Evolutionary conservation across 2,113 vertebrate genomes (phyloP).

Genomic region (Oenanthe melanoleuca): DNA sequence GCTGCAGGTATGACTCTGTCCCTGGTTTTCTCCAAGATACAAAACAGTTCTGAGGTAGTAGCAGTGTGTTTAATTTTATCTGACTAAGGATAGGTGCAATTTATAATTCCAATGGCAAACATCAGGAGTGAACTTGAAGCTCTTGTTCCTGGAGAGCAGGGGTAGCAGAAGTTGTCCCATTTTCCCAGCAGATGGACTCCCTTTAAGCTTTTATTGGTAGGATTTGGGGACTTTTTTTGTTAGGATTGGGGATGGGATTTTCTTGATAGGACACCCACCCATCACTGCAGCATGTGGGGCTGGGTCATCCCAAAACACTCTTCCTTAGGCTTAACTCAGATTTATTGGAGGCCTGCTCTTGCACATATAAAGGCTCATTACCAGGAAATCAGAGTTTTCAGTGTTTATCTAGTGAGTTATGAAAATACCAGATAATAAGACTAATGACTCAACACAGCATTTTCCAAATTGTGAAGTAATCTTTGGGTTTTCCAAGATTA

Average conservation of each 20-base stretch:
- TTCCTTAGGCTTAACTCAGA: slow-evolving; percentile 64
- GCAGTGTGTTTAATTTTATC: not conserved
- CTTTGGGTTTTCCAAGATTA: slow-evolving; percentile 76
- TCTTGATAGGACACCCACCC: not conserved
- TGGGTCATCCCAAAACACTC: slow-evolving; percentile 53
- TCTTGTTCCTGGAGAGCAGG: not conserved
- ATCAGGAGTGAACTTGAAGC: not conserved
- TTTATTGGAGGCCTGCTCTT: slow-evolving; percentile 71
- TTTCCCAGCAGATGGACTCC: not conserved
- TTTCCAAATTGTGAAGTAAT: slow-evolving; percentile 82
- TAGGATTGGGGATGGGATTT: too few species aligned
- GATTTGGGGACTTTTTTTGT: not conserved
- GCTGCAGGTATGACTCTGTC: not conserved
- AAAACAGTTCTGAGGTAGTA: not conserved
- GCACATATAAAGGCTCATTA: slow-evolving; percentile 70
- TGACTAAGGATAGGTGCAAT: not conserved
- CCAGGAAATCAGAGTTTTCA: slow-evolving; percentile 70
- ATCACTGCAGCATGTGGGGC: not conserved
- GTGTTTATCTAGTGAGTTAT: slow-evolving; percentile 79
- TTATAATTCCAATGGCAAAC: not conserved
- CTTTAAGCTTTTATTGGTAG: not conserved
- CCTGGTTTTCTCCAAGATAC: not conserved
- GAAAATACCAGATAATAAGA: slow-evolving; percentile 80
- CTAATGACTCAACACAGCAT: slow-evolving; percentile 78
- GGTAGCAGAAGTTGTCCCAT: not conserved